Percentiles rank a stretch among this genome's conserved stretches.
Evolutionary conservation across 2,888 invertebrate genomes (phyloP).

Genomic region (Orchestes rusci): DNA sequence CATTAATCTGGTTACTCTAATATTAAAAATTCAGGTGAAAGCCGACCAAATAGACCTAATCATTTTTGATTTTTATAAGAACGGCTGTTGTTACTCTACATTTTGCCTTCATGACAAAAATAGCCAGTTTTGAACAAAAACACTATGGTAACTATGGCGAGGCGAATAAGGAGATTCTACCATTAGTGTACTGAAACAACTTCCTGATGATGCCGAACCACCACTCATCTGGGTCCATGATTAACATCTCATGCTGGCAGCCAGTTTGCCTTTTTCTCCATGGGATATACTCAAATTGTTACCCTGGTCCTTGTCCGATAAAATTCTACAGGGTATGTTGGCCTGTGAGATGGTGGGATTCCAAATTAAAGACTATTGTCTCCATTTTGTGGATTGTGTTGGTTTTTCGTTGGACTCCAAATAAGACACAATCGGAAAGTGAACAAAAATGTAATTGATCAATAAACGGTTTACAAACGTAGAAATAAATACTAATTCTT

Average conservation of each 20-base stretch:
- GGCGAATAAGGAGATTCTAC: slow-evolving; percentile 80
- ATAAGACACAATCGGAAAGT: no score
- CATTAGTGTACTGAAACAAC: slow-evolving; percentile 54
- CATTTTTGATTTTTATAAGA: no score
- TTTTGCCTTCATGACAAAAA: no score
- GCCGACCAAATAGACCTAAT: no score
- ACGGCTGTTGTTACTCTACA: no score
- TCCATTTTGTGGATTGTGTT: slow-evolving; percentile 91
- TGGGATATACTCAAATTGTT: slow-evolving; percentile 89
- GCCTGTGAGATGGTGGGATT: slow-evolving; percentile 91
- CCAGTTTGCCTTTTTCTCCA: slow-evolving; percentile 89
- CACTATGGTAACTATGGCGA: slow-evolving; percentile 75
- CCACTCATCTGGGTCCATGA: slow-evolving; percentile 93
- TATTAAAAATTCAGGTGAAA: no score
- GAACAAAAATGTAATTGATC: no score
- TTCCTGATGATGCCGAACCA: slow-evolving; percentile 46
- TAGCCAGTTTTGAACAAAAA: slow-evolving; percentile 72
- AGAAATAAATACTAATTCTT: no score
- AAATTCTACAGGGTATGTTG: no score
- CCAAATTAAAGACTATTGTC: slow-evolving; percentile 83
- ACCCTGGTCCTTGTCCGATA: slow-evolving; percentile 89
- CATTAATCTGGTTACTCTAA: no score
- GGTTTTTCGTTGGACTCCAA: no score
- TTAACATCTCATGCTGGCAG: slow-evolving; percentile 88
- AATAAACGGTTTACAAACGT: no score